These are phyloP conservation scores for Pyrocephalus nanus DNA, from an alignment of 2,797 vertebrate genomes.

Conservation along the genomic window DNA sequence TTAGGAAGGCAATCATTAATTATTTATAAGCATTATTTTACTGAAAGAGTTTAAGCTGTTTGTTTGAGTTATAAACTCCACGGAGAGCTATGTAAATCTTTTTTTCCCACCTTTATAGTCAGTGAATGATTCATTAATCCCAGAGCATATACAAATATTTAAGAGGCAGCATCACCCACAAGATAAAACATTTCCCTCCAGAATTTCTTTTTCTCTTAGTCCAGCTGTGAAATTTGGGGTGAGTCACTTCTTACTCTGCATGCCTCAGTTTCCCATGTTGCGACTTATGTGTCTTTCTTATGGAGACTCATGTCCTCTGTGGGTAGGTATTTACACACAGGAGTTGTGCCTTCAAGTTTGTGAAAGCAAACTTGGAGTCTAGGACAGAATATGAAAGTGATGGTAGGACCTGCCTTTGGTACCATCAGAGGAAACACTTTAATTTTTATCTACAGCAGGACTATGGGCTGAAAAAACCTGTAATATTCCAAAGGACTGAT, in stretches of 20 bases:
- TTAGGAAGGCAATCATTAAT: conserved; percentile 61
- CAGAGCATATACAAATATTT: not conserved
- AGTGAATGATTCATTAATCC: not conserved
- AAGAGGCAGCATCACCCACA: not conserved
- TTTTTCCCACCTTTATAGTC: not conserved
- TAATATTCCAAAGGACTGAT: not conserved
- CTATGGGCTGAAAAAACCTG: not conserved
- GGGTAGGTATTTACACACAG: not conserved
- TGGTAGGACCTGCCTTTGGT: not conserved
- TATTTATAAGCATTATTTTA: conserved; percentile 53
- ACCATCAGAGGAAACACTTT: not conserved
- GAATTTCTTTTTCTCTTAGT: not conserved
- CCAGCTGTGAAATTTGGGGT: not conserved
- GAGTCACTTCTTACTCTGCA: not conserved
- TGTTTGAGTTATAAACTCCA: not conserved
- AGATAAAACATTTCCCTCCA: not conserved
- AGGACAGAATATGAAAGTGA: not conserved
- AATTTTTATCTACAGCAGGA: not conserved
- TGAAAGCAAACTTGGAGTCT: not conserved
- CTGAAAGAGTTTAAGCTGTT: conserved; percentile 25
- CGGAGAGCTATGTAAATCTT: not conserved
- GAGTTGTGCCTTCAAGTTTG: not conserved
- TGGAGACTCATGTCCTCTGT: not conserved
- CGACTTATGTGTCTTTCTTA: not conserved
- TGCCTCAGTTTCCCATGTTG: not conserved